Conservation (phyloP, 1,140 invertebrate species). For the Akabosia matsudoensis region DNA sequence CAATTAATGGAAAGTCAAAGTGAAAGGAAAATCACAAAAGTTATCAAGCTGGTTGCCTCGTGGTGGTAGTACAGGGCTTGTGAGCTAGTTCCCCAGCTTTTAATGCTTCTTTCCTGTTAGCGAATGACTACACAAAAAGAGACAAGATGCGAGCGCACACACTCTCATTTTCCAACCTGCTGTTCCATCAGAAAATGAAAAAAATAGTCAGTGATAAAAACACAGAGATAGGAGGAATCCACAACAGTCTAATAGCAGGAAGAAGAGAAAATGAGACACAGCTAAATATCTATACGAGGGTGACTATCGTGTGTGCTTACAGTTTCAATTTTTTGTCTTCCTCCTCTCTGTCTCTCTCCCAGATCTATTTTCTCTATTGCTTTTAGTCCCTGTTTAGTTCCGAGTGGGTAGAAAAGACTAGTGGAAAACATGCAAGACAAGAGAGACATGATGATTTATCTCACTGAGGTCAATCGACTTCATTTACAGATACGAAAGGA, state of each 20-base stretch:
- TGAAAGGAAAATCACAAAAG: slow-evolving; percentile 15
- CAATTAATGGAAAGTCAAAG: slow-evolving; percentile 1
- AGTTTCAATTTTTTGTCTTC: background rate
- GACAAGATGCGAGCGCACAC: too few species aligned
- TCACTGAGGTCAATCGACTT: slow-evolving; percentile 3
- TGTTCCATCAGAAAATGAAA: background rate
- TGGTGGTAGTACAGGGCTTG: too few species aligned
- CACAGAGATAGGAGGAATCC: background rate
- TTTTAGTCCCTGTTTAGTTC: background rate
- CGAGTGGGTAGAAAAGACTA: background rate
- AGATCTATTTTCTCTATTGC: background rate
- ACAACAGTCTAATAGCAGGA: background rate
- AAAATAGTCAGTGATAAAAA: background rate
- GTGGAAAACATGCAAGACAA: background rate
- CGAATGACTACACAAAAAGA: background rate
- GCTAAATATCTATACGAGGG: too few species aligned
- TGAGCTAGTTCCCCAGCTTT: too few species aligned
- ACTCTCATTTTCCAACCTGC: background rate
- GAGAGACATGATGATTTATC: slow-evolving; percentile 1
- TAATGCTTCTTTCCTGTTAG: too few species aligned
- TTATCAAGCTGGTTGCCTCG: background rate
- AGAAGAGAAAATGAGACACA: background rate
- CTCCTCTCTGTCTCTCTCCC: background rate
- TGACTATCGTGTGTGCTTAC: background rate
- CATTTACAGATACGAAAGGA: background rate